Evolutionary conservation across 2,888 invertebrate genomes (phyloP).

Genomic region (Eupithecia exiguata): DNA sequence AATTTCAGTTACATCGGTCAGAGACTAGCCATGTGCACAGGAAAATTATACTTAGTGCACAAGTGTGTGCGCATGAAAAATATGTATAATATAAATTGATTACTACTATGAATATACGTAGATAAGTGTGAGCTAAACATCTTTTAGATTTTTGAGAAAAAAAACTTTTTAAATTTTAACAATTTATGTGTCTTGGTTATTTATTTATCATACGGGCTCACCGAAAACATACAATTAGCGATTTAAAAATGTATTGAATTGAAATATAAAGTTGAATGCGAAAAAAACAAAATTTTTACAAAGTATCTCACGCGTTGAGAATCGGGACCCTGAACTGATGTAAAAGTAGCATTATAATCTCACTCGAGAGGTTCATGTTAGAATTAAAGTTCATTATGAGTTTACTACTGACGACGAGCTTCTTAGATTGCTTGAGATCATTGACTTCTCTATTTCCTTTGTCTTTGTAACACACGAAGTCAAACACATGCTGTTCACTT

Average conservation of each 20-base stretch:
- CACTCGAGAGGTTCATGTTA: background rate
- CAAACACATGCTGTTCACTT: background rate
- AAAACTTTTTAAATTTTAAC: no score
- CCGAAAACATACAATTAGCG: no score
- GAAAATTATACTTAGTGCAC: no score
- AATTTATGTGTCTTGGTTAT: no score
- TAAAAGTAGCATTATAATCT: conserved; percentile 32
- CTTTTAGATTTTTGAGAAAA: no score
- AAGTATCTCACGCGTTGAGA: background rate
- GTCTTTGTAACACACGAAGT: conserved; percentile 1
- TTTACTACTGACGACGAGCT: conserved; percentile 9
- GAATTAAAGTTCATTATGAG: conserved; percentile 29
- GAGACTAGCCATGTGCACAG: no score
- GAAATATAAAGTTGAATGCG: background rate
- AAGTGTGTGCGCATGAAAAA: no score
- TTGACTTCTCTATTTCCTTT: conserved; percentile 9
- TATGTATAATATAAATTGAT: no score
- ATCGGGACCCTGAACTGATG: conserved; percentile 21
- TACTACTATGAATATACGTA: no score
- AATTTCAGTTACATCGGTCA: no score
- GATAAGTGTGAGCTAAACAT: no score
- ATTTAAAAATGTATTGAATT: background rate
- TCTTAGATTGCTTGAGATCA: background rate
- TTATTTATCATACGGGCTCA: no score
- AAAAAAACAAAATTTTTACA: background rate